Percentiles rank a stretch among this genome's conserved stretches.
These are phyloP conservation scores for Heliconius hewitsoni DNA, from an alignment of 1,140 invertebrate species.

Conservation along the genomic window DNA sequence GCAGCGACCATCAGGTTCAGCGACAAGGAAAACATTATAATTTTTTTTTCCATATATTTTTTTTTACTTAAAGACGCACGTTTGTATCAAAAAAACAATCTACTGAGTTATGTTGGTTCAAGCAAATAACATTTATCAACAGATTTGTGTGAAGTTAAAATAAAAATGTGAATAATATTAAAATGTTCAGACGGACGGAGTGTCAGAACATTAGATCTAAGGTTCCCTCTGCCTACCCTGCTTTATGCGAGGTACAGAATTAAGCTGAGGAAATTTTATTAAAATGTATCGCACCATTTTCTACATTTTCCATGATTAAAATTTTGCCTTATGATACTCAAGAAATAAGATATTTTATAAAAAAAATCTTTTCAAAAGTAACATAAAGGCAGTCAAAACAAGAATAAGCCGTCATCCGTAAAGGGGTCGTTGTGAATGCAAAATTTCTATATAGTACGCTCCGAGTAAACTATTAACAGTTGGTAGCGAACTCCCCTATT, in stretches of 20 bases:
- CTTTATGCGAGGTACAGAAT: background rate
- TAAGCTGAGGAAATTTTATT: background rate
- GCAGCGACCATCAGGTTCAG: no score
- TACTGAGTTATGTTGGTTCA: no score
- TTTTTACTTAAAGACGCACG: no score
- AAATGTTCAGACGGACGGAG: background rate
- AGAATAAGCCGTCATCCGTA: constrained; percentile 16
- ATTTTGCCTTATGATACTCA: background rate
- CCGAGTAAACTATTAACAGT: constrained; percentile 21
- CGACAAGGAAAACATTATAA: no score
- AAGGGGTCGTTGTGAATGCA: constrained; percentile 29
- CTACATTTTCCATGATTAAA: background rate
- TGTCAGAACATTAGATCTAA: background rate
- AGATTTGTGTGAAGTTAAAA: no score
- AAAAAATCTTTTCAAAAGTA: constrained; percentile 20
- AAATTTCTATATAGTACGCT: constrained; percentile 28
- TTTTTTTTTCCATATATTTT: no score
- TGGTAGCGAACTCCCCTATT: constrained; percentile 7
- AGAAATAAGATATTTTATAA: background rate
- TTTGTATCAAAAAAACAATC: no score
- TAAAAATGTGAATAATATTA: no score
- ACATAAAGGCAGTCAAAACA: constrained; percentile 26
- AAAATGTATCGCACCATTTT: background rate
- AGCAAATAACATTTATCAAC: no score
- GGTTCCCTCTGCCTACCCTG: background rate